These are phyloP conservation scores for Gymnothorax reevesii DNA, from an alignment of 2,797 vertebrate genomes.

Conservation along the genomic window DNA sequence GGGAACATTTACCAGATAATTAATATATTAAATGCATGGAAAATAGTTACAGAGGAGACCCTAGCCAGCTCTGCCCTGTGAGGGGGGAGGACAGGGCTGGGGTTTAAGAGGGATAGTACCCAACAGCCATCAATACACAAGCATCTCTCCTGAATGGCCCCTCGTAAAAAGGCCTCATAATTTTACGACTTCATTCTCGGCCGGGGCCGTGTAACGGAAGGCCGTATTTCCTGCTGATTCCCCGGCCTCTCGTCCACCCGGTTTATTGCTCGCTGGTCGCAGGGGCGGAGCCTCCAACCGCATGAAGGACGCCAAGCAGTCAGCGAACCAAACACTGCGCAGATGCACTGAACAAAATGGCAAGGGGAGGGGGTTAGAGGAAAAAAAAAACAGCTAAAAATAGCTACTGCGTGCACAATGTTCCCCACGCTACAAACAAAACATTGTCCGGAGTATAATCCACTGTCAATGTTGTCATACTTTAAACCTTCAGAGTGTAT, in stretches of 20 bases:
- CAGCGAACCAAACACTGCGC: conserved; percentile 45
- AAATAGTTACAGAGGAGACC: conserved; percentile 97
- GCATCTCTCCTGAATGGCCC: conserved; percentile 97
- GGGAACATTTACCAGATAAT: conserved; percentile 99
- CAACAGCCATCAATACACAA: conserved; percentile 98
- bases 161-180: conserved; percentile 99
- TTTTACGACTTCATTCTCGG: conserved; percentile 99
- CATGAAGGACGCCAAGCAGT: conserved; percentile 74
- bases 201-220: conserved; percentile 93
- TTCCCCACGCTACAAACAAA: not conserved
- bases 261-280: conserved; percentile 79
- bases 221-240: conserved; percentile 93
- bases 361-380: conserved; percentile 27
- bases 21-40: conserved; percentile 99
- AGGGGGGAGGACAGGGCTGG: not conserved
- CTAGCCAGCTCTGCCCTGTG: conserved; percentile 76
- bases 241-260: conserved; percentile 63
- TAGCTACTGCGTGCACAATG: not conserved
- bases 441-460: not conserved
- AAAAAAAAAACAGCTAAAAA: not conserved
- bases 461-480: too few relatives aligned
- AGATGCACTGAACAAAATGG: conserved; percentile 26
- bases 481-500: too few relatives aligned
- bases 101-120: conserved; percentile 89
- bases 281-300: conserved; percentile 66